A percentile compares a stretch with the other conserved stretches of the same genome.
These are phyloP conservation scores for Drosophila mayri DNA, from an alignment of 1,140 invertebrate genomes.

Conservation along the genomic window DNA sequence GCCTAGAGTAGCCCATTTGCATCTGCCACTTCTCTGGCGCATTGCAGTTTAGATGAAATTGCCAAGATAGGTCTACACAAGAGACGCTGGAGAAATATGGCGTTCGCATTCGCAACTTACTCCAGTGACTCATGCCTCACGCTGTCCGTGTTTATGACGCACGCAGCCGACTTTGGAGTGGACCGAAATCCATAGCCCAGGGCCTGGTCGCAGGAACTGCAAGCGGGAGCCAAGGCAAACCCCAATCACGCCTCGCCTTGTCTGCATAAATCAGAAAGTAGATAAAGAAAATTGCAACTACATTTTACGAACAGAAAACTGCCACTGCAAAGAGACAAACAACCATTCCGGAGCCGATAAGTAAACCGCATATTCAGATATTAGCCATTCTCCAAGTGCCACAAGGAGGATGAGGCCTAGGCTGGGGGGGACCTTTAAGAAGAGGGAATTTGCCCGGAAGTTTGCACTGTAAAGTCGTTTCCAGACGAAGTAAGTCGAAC, in stretches of 20 bases:
- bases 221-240: not conserved
- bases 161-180: constrained; percentile 26
- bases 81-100: constrained; percentile 39
- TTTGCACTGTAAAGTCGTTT: constrained; percentile 26
- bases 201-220: constrained; percentile 24
- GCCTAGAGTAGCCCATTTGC: constrained; percentile 54
- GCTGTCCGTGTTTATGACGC: constrained; percentile 41
- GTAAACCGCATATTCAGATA: constrained; percentile 46
- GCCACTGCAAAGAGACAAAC: constrained; percentile 29
- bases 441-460: constrained; percentile 40
- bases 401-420: constrained; percentile 23
- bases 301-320: constrained; percentile 29
- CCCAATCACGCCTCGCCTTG: constrained; percentile 35
- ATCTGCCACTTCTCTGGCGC: constrained; percentile 50
- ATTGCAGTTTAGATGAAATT: constrained; percentile 74
- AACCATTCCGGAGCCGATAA: constrained; percentile 38
- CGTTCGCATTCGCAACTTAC: constrained; percentile 10
- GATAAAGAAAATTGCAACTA: constrained; percentile 70
- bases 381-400: constrained; percentile 55
- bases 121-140: constrained; percentile 47
- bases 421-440: not conserved
- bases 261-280: constrained; percentile 65
- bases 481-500: constrained; percentile 9
- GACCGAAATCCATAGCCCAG: constrained; percentile 1
- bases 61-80: constrained; percentile 54